These are phyloP conservation scores for Caenorhabditis sinica DNA, from an alignment of 2,888 invertebrate species.

Conservation along the genomic window DNA sequence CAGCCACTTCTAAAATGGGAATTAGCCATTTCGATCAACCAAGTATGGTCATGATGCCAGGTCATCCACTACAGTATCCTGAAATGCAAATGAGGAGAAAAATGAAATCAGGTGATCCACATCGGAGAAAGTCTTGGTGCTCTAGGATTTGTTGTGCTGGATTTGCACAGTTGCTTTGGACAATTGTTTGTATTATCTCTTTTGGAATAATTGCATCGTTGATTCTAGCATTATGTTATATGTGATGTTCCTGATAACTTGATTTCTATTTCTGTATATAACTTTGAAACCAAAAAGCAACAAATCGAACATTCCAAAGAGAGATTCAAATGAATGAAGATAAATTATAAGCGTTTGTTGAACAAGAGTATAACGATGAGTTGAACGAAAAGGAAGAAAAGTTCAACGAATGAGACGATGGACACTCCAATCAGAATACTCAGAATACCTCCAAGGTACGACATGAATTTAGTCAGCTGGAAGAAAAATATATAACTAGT, in stretches of 20 bases:
- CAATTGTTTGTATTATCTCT: conserved; percentile 72
- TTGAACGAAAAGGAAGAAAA: conserved; percentile 64
- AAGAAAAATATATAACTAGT: background rate
- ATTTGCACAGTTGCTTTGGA: conserved; percentile 77
- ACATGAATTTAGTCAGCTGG: conserved; percentile 70
- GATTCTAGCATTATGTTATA: conserved; percentile 72
- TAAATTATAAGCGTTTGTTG: conserved; percentile 43
- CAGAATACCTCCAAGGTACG: conserved; percentile 71
- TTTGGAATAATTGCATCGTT: conserved; percentile 73
- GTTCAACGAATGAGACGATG: conserved; percentile 72
- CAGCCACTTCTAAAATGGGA: conserved; percentile 44
- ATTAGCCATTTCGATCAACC: conserved; percentile 54
- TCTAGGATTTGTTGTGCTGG: conserved; percentile 76
- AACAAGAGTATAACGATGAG: conserved; percentile 54
- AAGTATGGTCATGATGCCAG: conserved; percentile 52
- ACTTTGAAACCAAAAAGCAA: conserved; percentile 45
- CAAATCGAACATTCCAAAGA: conserved; percentile 58
- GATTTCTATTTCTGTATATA: conserved; percentile 40
- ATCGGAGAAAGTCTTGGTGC: conserved; percentile 42
- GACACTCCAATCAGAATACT: conserved; percentile 73
- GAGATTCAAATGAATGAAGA: conserved; percentile 25
- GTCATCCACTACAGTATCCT: conserved; percentile 36
- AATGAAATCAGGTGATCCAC: conserved; percentile 47
- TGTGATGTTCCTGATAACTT: conserved; percentile 28
- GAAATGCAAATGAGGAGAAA: conserved; percentile 47